Percentiles rank a stretch among this genome's conserved stretches.
Evolutionary conservation across 1,140 invertebrate species (phyloP).

Genomic region (Tetranychus urticae): DNA sequence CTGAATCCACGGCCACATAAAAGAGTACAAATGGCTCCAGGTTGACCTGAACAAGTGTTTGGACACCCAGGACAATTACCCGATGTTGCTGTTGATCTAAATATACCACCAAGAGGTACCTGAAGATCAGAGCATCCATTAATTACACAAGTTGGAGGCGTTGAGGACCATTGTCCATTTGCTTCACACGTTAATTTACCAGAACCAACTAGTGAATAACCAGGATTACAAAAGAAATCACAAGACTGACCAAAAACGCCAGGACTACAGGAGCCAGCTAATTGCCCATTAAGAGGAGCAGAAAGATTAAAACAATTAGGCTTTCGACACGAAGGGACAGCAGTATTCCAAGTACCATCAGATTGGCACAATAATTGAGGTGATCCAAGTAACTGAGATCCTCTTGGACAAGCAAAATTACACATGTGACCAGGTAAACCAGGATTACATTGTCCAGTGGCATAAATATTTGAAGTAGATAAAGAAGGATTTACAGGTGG

Average conservation of each 20-base stretch:
- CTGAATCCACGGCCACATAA: neutral
- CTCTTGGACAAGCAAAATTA: slow-evolving; percentile 5
- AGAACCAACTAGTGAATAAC: neutral
- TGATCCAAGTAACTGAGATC: slow-evolving; percentile 3
- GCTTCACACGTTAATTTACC: neutral
- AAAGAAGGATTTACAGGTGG: neutral
- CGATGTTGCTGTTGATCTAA: neutral
- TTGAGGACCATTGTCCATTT: slow-evolving; percentile 1
- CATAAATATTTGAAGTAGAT: neutral
- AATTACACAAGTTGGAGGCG: slow-evolving; percentile 6
- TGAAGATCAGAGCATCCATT: neutral
- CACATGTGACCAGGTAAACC: neutral
- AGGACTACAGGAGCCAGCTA: neutral
- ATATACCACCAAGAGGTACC: neutral
- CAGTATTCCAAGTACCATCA: slow-evolving; percentile 2
- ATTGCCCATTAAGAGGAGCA: neutral
- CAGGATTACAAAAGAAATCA: neutral
- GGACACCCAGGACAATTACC: neutral
- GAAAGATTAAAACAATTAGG: neutral
- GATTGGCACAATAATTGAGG: slow-evolving; percentile 1
- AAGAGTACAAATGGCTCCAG: neutral
- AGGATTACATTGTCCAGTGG: neutral
- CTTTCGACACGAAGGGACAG: slow-evolving; percentile 1
- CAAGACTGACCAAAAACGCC: neutral
- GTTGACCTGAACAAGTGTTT: neutral